phyloP scores from a whole-genome alignment of 1,140 invertebrate species.

The Stegodyphus dumicola region DNA sequence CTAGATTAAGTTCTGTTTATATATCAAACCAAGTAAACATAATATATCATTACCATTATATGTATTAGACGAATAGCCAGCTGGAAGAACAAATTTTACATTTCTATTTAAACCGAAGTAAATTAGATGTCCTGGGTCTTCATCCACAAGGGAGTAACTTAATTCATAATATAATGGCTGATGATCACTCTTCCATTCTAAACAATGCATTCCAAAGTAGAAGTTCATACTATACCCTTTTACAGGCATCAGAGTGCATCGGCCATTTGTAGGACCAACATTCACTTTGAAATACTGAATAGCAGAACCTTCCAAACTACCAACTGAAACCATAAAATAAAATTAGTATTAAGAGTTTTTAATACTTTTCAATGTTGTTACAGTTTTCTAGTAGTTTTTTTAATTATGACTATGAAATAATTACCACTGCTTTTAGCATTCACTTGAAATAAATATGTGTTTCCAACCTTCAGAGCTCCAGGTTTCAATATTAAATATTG shows the following conservation, averaged over 20 bases:
- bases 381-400: not conserved
- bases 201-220: slow-evolving; percentile 43
- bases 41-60: slow-evolving; percentile 41
- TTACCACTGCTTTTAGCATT: slow-evolving; percentile 12
- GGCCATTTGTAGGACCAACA: slow-evolving; percentile 49
- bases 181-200: slow-evolving; percentile 51
- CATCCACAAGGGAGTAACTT: slow-evolving; percentile 18
- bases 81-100: slow-evolving; percentile 44
- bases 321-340: not conserved
- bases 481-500: slow-evolving; percentile 43
- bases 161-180: slow-evolving; percentile 43
- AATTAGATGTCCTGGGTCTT: slow-evolving; percentile 32
- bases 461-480: slow-evolving; percentile 27
- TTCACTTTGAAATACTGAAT: slow-evolving; percentile 39
- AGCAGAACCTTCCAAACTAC: slow-evolving; percentile 23
- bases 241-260: slow-evolving; percentile 51
- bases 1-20: too few relatives aligned
- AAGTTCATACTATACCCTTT: slow-evolving; percentile 31
- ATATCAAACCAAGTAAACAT: not conserved
- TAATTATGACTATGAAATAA: not conserved
- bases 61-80: slow-evolving; percentile 23
- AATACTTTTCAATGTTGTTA: not conserved
- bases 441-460: slow-evolving; percentile 46
- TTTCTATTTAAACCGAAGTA: slow-evolving; percentile 53
- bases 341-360: not conserved